Base-by-base conservation (phyloP, 2,888 invertebrate genomes). In the Drosophila silvestris region DNA sequence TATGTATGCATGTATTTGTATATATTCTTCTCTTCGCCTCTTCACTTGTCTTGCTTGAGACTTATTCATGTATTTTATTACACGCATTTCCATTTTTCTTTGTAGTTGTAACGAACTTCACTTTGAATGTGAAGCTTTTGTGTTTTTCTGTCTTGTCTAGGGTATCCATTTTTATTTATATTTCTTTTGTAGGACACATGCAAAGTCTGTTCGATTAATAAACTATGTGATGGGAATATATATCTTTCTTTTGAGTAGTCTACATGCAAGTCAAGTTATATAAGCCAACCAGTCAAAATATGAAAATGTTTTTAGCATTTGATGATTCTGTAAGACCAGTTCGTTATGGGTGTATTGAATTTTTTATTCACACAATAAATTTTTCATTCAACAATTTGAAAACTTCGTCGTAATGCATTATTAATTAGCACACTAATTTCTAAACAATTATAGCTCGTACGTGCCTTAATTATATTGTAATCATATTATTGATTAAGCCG, bases 21-120 rank as follows among this genome's bases (percentile, higher is more conserved):
- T 70, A 47, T 68, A 54, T 69, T 67, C 44, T 16, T 19, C 26
- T 67, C 33, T 12, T 19, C 26, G 19, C 14, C 57, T 77, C 72
- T 74, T 74, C 70, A 76, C 69, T 74, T 77, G 84, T 70, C 22
- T 22, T 47, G 47, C 64, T 75, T 73, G 69, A 52, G 50, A 68
- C 64, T 62, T 51, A 6, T 58, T 14, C 60, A 28, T 52, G 60
- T 58, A 64, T 69, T 63, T 61, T 28, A 26, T 58, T 65, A 16
- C 30, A 59, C 51, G 51, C 61, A 57, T 70, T 78, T 52, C 37
- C 35, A 56, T 56, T 62, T 50, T 69, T 10, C 16, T 37, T 73
- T 82, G 67, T 75, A 61, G 56, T 47, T 47, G 47, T 47, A 47
- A 26, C 47, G 16, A 47, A 47, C 47, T 47, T 47, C 66, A 64